phyloP scores from a whole-genome alignment of 2,797 vertebrate genomes.

The Graptemys geographica region DNA sequence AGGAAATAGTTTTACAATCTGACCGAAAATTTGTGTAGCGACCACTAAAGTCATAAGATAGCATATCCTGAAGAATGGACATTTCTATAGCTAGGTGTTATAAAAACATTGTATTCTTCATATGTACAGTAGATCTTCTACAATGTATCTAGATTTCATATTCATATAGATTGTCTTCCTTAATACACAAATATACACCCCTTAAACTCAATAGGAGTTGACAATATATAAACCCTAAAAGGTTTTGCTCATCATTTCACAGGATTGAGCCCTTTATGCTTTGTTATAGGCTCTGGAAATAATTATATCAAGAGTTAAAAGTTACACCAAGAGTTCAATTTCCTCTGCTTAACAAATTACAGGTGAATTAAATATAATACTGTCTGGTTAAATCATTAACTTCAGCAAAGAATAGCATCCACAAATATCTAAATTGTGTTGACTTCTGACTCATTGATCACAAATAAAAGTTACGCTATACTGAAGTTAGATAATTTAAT shows the following conservation, averaged over 20 bases:
- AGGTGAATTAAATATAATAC: not conserved
- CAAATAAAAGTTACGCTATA: not conserved
- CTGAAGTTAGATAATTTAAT: not conserved
- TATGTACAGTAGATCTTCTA: not conserved
- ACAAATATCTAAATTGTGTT: not conserved
- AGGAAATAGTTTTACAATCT: not conserved
- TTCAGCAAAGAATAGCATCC: not conserved
- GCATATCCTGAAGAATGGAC: too few species aligned
- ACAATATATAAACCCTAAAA: not conserved
- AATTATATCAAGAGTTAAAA: not conserved
- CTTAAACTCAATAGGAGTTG: not conserved
- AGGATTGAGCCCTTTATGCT: not conserved
- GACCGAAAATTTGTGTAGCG: not conserved
- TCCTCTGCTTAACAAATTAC: not conserved
- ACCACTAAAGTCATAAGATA: not conserved
- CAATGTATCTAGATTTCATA: not conserved
- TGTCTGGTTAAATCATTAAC: not conserved
- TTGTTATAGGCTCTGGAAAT: not conserved
- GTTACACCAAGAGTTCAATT: not conserved
- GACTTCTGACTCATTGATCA: not conserved
- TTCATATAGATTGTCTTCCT: not conserved
- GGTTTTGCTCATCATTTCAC: not conserved
- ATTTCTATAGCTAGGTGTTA: not conserved
- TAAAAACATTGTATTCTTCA: not conserved
- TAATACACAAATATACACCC: not conserved